A percentile compares a stretch with the other conserved stretches of the same genome.
Evolutionary conservation across 1,140 invertebrate genomes (phyloP).

Genomic region (Maniola jurtina): DNA sequence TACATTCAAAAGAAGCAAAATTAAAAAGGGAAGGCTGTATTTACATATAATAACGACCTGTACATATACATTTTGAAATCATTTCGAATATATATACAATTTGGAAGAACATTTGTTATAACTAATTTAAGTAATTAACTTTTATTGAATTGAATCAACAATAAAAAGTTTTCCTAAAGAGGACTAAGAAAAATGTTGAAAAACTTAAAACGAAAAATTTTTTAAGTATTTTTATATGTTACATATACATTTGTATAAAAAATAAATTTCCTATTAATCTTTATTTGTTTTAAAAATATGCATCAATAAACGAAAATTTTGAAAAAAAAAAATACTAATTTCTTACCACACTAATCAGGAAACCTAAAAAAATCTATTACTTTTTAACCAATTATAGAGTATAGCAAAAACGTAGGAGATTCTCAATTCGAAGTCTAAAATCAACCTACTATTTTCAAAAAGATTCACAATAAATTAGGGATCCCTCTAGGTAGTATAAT

Average conservation of each 20-base stretch:
- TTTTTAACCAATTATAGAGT: not conserved
- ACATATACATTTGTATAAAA: not conserved
- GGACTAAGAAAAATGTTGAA: not conserved
- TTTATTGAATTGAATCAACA: not conserved
- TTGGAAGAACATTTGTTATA: not conserved
- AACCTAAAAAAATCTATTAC: too few species aligned
- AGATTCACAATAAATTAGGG: not conserved
- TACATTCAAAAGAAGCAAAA: slow-evolving; percentile 6
- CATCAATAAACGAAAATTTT: not conserved
- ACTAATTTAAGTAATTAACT: not conserved
- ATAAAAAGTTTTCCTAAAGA: not conserved
- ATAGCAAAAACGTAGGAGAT: not conserved
- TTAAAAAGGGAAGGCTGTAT: slow-evolving; percentile 1
- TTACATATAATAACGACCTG: not conserved
- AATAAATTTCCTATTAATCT: not conserved
- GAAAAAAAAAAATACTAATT: not conserved
- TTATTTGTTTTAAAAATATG: not conserved
- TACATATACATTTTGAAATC: not conserved
- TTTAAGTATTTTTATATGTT: not conserved
- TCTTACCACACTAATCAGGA: not conserved
- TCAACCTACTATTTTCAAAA: not conserved
- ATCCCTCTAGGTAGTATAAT: not conserved
- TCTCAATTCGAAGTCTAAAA: not conserved
- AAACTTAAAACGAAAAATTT: not conserved
- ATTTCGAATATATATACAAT: not conserved